These are phyloP conservation scores for Pollimyrus isidori DNA, from an alignment of 2,113 vertebrate species.

Conservation along the genomic window DNA sequence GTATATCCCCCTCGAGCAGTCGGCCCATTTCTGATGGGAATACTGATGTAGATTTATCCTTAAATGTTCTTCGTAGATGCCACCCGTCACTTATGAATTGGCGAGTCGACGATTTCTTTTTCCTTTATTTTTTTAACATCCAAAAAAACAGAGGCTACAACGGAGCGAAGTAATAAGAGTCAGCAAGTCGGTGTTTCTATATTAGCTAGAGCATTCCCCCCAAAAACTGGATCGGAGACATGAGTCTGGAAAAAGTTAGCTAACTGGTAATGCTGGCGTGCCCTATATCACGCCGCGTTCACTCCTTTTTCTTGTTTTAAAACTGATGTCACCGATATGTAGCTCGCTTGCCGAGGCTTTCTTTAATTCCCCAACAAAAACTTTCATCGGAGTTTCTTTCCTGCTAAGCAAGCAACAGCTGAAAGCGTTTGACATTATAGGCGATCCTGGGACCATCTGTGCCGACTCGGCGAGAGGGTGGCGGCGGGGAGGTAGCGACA, in stretches of 20 bases:
- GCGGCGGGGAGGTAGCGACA: not conserved
- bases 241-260: not conserved
- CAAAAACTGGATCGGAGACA: not conserved
- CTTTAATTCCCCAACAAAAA: not conserved
- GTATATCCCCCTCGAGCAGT: not conserved
- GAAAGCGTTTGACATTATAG: conserved; percentile 29
- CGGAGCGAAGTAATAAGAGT: not conserved
- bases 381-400: not conserved
- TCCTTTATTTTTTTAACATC: not conserved
- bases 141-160: not conserved
- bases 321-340: not conserved
- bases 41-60: not conserved
- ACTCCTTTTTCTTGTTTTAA: not conserved
- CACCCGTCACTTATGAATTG: not conserved
- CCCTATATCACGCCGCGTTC: not conserved
- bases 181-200: not conserved
- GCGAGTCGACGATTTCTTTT: not conserved
- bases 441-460: conserved; percentile 30
- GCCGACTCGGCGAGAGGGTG: conserved; percentile 16
- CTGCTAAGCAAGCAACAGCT: conserved; percentile 19
- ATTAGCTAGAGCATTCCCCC: not conserved
- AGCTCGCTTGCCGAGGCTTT: not conserved
- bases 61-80: not conserved
- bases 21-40: not conserved
- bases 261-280: not conserved